Evolutionary conservation across 2,888 invertebrate species (phyloP).

Genomic region (Craniophora ligustri): DNA sequence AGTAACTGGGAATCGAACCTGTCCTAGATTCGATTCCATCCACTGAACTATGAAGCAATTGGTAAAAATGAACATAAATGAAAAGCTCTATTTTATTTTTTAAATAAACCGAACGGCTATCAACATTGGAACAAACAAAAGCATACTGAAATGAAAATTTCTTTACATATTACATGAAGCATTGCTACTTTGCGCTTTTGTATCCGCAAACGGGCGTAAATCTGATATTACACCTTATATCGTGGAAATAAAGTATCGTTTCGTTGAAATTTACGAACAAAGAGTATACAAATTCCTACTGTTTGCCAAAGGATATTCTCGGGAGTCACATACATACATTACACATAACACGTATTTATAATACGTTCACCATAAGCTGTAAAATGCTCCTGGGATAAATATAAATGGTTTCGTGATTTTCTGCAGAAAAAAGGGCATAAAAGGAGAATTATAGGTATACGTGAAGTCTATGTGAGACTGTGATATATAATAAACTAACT

Average conservation of each 20-base stretch:
- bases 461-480: no score
- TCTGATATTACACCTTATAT: conserved; percentile 31
- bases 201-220: conserved; percentile 19
- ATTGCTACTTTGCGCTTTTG: conserved; percentile 36
- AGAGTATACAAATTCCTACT: conserved; percentile 40
- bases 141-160: conserved; percentile 50
- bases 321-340: conserved; percentile 47
- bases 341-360: conserved; percentile 52
- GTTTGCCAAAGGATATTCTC: conserved; percentile 55
- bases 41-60: no score
- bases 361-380: conserved; percentile 43
- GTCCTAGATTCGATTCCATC: no score
- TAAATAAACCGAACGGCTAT: conserved; percentile 44
- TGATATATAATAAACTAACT: no score
- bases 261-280: conserved; percentile 30
- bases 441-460: conserved; percentile 29
- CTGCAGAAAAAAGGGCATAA: conserved; percentile 8
- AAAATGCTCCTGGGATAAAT: conserved; percentile 48
- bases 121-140: conserved; percentile 45
- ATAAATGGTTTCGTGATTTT: conserved; percentile 47
- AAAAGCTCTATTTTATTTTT: no score
- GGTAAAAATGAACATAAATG: no score
- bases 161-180: conserved; percentile 44
- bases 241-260: conserved; percentile 31
- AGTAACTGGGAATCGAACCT: no score